phyloP scores from a whole-genome alignment of 2,797 vertebrate genomes.

The Lagodon rhomboides region DNA sequence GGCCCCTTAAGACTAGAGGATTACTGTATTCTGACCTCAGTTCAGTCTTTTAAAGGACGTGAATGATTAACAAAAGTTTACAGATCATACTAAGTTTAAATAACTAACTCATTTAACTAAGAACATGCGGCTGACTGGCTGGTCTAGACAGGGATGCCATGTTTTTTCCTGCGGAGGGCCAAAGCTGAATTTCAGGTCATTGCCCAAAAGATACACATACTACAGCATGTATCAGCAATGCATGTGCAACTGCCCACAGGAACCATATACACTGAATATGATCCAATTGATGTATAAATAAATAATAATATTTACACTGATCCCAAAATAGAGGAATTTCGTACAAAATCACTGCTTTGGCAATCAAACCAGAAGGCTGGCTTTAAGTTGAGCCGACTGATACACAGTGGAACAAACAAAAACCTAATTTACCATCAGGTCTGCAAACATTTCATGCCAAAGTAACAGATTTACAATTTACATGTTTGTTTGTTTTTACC shows the following conservation, averaged over 20 bases:
- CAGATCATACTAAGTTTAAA: too few species aligned
- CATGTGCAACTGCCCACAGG: neutral
- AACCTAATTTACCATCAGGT: neutral
- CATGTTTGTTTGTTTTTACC: neutral
- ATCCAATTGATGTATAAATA: neutral
- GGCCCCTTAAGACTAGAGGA: too few species aligned
- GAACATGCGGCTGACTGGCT: too few species aligned
- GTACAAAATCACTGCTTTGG: neutral
- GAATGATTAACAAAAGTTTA: too few species aligned
- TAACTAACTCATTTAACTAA: too few species aligned
- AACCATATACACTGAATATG: neutral
- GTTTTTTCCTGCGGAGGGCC: too few species aligned
- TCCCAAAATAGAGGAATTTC: neutral
- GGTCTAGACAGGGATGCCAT: too few species aligned
- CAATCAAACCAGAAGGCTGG: neutral
- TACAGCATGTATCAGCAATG: neutral
- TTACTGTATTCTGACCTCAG: neutral
- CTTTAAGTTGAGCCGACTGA: neutral
- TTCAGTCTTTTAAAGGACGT: neutral
- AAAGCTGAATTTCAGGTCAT: too few species aligned
- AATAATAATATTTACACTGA: neutral
- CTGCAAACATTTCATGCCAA: neutral
- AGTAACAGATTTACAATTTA: neutral
- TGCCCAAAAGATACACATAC: too few species aligned
- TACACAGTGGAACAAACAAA: neutral